Evolutionary conservation across 2,888 invertebrate species (phyloP).

Genomic region (Trachelus iudaicus): DNA sequence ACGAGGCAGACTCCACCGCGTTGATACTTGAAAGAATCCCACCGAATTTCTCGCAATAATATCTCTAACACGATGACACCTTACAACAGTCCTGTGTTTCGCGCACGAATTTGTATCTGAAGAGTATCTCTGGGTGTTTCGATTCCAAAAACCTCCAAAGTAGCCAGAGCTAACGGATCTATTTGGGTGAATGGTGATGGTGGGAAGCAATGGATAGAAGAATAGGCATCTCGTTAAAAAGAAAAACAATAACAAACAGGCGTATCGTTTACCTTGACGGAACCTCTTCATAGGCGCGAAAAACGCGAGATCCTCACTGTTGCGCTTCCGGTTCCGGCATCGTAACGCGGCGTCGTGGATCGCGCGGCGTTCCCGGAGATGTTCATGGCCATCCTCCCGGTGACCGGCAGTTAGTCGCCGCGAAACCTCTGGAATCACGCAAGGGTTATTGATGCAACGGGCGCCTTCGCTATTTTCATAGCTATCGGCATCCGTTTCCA

Average conservation of each 20-base stretch:
- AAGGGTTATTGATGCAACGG: slow-evolving; percentile 50
- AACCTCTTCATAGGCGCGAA: slow-evolving; percentile 40
- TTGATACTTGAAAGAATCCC: background rate
- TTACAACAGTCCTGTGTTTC: background rate
- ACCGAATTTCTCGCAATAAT: background rate
- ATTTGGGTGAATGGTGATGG: background rate
- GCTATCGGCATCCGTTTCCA: slow-evolving; percentile 53
- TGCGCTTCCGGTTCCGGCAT: slow-evolving; percentile 49
- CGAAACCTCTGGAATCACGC: slow-evolving; percentile 52
- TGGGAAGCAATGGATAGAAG: slow-evolving; percentile 10
- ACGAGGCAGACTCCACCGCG: background rate
- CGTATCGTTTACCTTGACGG: slow-evolving; percentile 44
- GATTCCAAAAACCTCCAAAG: background rate
- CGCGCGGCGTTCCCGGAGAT: slow-evolving; percentile 12
- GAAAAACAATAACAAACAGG: background rate
- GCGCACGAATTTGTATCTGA: background rate
- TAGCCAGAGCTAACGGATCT: background rate
- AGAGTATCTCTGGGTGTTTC: background rate
- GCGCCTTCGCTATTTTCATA: slow-evolving; percentile 34
- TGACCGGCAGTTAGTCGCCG: slow-evolving; percentile 5
- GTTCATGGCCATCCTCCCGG: background rate
- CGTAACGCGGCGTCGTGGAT: slow-evolving; percentile 19
- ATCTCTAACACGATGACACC: background rate
- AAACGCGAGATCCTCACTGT: slow-evolving; percentile 37
- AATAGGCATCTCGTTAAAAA: background rate